phyloP scores from a whole-genome alignment of 2,888 invertebrate species.

The Sesamia inferens region DNA sequence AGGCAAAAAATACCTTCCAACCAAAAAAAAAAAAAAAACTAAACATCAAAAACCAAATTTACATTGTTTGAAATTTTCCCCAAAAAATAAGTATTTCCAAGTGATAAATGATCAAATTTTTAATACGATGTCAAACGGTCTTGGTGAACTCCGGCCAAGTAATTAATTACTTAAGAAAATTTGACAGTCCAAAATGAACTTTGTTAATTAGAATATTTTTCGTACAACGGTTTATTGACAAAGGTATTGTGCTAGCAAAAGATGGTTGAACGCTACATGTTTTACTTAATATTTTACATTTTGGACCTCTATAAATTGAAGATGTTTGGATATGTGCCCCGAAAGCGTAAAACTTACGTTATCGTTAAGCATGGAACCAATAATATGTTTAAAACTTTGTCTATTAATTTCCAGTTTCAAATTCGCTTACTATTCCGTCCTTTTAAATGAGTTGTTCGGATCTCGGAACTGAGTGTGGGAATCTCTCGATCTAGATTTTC shows the following conservation, averaged over 20 bases:
- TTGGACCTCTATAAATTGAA: slow-evolving; percentile 42
- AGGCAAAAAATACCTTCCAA: no score
- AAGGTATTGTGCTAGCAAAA: slow-evolving; percentile 20
- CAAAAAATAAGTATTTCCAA: slow-evolving; percentile 29
- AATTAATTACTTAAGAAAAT: slow-evolving; percentile 61
- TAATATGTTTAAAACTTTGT: slow-evolving; percentile 50
- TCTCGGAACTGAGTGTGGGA: slow-evolving; percentile 69
- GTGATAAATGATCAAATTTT: slow-evolving; percentile 55
- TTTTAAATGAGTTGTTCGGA: slow-evolving; percentile 55
- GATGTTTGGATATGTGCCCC: slow-evolving; percentile 40
- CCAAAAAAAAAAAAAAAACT: background rate
- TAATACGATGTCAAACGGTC: slow-evolving; percentile 52
- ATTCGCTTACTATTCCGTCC: slow-evolving; percentile 45
- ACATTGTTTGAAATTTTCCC: slow-evolving; percentile 5
- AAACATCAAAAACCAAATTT: slow-evolving; percentile 8
- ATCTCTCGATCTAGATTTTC: slow-evolving; percentile 68
- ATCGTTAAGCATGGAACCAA: slow-evolving; percentile 41
- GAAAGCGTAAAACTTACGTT: slow-evolving; percentile 32
- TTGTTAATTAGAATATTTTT: slow-evolving; percentile 58
- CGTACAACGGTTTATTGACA: slow-evolving; percentile 48
- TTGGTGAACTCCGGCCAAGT: slow-evolving; percentile 53
- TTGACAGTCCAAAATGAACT: slow-evolving; percentile 57
- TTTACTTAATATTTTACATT: slow-evolving; percentile 26
- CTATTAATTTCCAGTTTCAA: slow-evolving; percentile 52
- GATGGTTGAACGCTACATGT: slow-evolving; percentile 10